Conservation (phyloP, 2,113 vertebrate species). For the Aythya baeri region DNA sequence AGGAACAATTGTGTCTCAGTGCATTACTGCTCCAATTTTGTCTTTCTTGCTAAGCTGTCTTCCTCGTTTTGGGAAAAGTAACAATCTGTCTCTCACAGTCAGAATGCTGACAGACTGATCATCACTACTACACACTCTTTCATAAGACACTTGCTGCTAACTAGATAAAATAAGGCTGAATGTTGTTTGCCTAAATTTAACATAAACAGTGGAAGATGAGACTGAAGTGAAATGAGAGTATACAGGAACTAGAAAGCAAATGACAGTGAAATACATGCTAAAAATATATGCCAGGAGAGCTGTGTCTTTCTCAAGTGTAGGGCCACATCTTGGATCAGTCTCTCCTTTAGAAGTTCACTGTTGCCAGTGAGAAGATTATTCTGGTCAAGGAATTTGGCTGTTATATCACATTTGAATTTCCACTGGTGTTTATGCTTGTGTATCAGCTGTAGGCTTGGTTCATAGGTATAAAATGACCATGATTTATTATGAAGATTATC, state of each 20-base stretch:
- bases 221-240: neutral
- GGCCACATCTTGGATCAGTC: neutral
- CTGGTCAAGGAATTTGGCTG: neutral
- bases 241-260: neutral
- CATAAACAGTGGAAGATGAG: neutral
- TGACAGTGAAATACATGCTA: neutral
- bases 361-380: neutral
- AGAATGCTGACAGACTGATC: conserved; percentile 21
- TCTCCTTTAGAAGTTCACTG: neutral
- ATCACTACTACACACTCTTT: neutral
- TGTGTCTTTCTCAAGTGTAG: neutral
- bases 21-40: neutral
- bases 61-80: neutral
- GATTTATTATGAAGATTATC: neutral
- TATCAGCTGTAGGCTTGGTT: neutral
- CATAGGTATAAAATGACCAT: neutral
- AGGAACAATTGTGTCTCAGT: neutral
- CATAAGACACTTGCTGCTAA: neutral
- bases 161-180: neutral
- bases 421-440: neutral
- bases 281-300: neutral
- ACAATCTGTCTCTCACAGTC: neutral
- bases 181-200: neutral
- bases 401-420: neutral
- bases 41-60: neutral